Evolutionary conservation across 2,888 invertebrate species (phyloP).

Genomic region (Brachycybe producta): DNA sequence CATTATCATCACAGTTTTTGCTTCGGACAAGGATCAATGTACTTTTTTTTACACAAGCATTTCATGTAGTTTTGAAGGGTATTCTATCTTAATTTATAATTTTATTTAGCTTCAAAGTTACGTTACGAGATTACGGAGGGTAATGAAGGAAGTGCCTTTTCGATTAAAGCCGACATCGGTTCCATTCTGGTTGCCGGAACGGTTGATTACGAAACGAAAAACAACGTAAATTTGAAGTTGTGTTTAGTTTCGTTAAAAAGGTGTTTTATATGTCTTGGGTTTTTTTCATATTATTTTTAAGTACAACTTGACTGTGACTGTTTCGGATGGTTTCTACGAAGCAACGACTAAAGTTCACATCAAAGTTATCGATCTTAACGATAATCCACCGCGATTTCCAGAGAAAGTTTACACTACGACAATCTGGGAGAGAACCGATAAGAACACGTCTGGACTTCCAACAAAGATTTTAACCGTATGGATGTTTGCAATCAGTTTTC

Average conservation of each 20-base stretch:
- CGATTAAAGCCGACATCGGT: conserved; percentile 50
- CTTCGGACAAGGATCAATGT: conserved; percentile 73
- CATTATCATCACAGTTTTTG: conserved; percentile 73
- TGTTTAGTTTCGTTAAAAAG: conserved; percentile 15
- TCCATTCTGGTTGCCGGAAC: conserved; percentile 95
- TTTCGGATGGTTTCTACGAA: conserved; percentile 69
- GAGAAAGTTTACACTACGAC: conserved; percentile 55
- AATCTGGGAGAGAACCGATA: conserved; percentile 56
- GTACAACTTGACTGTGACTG: conserved; percentile 68
- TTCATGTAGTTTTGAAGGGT: background rate
- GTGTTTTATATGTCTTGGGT: background rate
- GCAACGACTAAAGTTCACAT: conserved; percentile 73
- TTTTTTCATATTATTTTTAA: conserved; percentile 32
- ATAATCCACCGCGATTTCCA: conserved; percentile 74
- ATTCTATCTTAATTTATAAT: conserved; percentile 1
- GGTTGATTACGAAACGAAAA: conserved; percentile 78
- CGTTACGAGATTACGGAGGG: conserved; percentile 77
- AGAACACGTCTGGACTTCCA: conserved; percentile 23
- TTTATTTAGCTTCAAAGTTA: conserved; percentile 54
- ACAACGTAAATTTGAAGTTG: conserved; percentile 28
- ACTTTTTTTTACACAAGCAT: conserved; percentile 18
- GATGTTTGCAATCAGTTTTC: background rate
- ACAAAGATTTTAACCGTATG: conserved; percentile 21
- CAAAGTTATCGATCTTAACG: conserved; percentile 78
- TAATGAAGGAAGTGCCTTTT: conserved; percentile 72